Evolutionary conservation across 2,797 vertebrate genomes (phyloP).

Genomic region (Dermochelys coriacea): DNA sequence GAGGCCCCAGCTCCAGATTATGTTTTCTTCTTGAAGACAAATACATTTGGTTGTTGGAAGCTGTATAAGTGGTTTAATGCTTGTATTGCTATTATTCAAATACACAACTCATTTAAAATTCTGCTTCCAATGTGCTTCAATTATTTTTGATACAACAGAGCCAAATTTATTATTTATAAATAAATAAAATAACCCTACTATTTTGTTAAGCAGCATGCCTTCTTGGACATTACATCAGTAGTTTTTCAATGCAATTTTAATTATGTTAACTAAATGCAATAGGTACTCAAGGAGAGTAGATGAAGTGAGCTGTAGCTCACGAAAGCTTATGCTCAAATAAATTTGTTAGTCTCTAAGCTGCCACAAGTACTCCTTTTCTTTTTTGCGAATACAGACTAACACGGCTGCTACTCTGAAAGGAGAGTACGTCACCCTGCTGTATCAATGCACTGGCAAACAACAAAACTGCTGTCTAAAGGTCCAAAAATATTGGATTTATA

Average conservation of each 20-base stretch:
- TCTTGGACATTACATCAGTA: neutral
- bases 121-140: neutral
- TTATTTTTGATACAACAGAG: neutral
- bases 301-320: no score
- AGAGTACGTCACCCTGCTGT: neutral
- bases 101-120: neutral
- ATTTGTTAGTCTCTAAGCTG: no score
- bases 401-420: no score
- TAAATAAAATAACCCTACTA: neutral
- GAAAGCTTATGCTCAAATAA: no score
- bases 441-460: neutral
- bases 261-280: neutral
- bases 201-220: neutral
- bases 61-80: fast-evolving
- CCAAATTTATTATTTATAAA: no score
- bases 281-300: neutral
- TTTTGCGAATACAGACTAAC: no score
- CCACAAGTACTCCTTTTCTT: no score
- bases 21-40: neutral
- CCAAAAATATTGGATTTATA: neutral
- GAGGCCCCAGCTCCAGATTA: neutral
- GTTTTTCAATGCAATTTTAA: neutral
- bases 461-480: neutral
- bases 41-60: neutral
- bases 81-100: neutral